A percentile compares a stretch with the other conserved stretches of the same genome.
Conservation (phyloP, 1,140 invertebrate genomes). For the Yoshiicerus persimilis region DNA sequence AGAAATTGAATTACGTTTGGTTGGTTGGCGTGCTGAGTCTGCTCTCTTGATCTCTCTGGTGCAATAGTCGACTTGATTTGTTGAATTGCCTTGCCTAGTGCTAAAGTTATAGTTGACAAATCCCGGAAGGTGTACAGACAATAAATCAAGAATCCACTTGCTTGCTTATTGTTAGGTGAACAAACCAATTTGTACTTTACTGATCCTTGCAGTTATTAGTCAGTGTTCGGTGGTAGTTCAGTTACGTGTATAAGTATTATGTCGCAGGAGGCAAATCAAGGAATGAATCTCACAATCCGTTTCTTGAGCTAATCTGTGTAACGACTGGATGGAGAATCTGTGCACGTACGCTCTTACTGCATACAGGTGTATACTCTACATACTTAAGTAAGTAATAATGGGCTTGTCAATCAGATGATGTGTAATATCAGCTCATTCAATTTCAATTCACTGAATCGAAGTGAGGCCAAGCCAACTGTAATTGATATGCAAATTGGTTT, state of each 20-base stretch:
- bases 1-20: constrained; percentile 12
- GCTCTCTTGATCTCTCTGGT: neutral
- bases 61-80: neutral
- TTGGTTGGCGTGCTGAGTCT: neutral
- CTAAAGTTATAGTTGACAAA: constrained; percentile 16
- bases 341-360: neutral
- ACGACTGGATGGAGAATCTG: neutral
- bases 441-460: too few species aligned
- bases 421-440: neutral
- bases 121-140: neutral
- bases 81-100: too few species aligned
- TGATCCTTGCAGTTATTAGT: neutral
- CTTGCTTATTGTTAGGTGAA: neutral
- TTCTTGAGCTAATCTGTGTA: neutral
- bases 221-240: too few species aligned
- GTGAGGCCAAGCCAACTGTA: neutral
- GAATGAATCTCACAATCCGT: neutral
- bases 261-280: neutral
- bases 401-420: constrained; percentile 10
- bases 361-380: neutral
- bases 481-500: neutral
- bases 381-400: neutral
- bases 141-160: neutral
- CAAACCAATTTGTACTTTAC: neutral
- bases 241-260: neutral